Conservation (phyloP, 2,797 vertebrate genomes). For the Spondyliosoma cantharus region DNA sequence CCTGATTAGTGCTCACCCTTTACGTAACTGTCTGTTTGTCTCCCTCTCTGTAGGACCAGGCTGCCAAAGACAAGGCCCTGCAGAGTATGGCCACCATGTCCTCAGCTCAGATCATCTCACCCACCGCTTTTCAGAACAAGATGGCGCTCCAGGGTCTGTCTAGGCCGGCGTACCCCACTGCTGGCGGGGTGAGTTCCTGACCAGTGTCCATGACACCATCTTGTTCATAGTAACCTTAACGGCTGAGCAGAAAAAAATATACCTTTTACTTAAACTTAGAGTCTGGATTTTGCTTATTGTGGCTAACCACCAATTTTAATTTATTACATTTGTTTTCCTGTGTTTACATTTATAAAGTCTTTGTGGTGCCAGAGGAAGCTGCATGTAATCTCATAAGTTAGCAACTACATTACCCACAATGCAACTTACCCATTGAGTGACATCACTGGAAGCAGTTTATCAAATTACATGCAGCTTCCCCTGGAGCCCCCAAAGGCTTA, state of each 20-base stretch:
- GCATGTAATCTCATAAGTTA: too few relatives aligned
- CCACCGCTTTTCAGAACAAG: constrained; percentile 95
- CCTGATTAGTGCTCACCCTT: constrained; percentile 46
- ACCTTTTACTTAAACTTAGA: not conserved
- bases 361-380: too few relatives aligned
- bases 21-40: constrained; percentile 52
- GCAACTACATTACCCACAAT: too few relatives aligned
- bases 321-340: too few relatives aligned
- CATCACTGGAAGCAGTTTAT: too few relatives aligned
- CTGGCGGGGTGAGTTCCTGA: constrained; percentile 90
- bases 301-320: not conserved
- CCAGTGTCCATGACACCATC: not conserved
- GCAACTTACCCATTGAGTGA: too few relatives aligned
- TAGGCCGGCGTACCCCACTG: constrained; percentile 87
- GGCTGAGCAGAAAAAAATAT: not conserved
- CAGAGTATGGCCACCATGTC: constrained; percentile 98
- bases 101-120: constrained; percentile 96
- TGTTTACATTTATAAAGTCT: too few relatives aligned
- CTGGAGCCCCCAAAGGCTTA: too few relatives aligned
- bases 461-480: too few relatives aligned
- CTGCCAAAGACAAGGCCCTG: constrained; percentile 96
- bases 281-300: not conserved
- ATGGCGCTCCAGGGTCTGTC: constrained; percentile 91
- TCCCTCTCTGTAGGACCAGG: constrained; percentile 88
- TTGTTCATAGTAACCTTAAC: constrained; percentile 7